Evolutionary conservation across 2,113 vertebrate species (phyloP).

Genomic region (Redunca redunca): DNA sequence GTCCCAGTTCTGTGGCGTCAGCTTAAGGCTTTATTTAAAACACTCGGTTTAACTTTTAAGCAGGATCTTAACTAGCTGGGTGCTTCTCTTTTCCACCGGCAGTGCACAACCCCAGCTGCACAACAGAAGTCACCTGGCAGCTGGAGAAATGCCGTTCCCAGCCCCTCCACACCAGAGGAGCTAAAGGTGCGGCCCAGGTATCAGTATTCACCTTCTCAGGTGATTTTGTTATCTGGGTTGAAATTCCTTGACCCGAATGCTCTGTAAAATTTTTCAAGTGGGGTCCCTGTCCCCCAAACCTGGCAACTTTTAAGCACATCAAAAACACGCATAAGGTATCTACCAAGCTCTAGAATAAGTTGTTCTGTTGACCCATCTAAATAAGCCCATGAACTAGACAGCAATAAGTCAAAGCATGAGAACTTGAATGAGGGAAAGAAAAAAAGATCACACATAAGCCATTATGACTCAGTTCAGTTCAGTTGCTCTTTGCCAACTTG

Average conservation of each 20-base stretch:
- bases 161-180: background rate
- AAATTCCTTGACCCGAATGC: background rate
- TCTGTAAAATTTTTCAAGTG: background rate
- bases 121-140: background rate
- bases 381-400: background rate
- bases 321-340: too few species aligned
- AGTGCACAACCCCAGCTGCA: accelerated
- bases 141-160: accelerated
- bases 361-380: background rate
- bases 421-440: background rate
- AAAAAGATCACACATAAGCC: background rate
- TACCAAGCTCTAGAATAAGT: background rate
- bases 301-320: background rate
- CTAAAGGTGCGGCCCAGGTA: accelerated
- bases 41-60: background rate
- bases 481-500: too few species aligned
- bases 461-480: background rate
- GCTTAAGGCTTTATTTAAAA: background rate
- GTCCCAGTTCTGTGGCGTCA: accelerated
- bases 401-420: background rate
- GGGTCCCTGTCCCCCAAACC: background rate
- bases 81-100: accelerated
- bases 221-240: background rate
- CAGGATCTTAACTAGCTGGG: background rate
- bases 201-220: background rate